Evolutionary conservation across 2,797 vertebrate species (phyloP), one percentile per base, ranked within the genome.

Genomic region (Botia kubotai): DNA sequence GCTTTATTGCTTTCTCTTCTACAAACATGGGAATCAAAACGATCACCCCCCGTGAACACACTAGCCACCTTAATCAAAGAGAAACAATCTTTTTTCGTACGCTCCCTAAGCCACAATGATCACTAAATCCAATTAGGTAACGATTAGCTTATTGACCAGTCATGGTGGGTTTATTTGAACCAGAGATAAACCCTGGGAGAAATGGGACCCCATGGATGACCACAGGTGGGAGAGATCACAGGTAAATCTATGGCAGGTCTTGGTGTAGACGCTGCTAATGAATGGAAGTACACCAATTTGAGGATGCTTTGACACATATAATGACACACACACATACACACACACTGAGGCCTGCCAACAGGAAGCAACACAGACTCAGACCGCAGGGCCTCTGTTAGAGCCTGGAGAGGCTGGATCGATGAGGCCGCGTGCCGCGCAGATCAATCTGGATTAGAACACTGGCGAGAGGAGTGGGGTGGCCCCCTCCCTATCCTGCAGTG

Each of bases 371-470:
- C 71, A 69, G 78, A 75, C 79, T 33, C 21, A 57, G 72, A 63
- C 76, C 69, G 71, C 48, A 57, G 80, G 77, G 68, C 52, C 89
- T 88, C 89, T 65, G 89, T 53, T 82, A 50, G 68, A 81, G 85
- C 90, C 76, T 89, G 53, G 84, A 86, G 80, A 87, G 6, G 77
- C 86, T 87, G 84, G 84, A 92, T 94, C 90, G 85, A 93, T 91
- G 89, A 89, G 84, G 86, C 89, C 86, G 88, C 89, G 84, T 91
- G 92, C 88, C 84, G 88, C 75, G 85, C 83, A 84, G 89, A 94
- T 94, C 93, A 89, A 94, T 94, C 90, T 85, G 91, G 92, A 94
- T 94, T 94, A 94, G 91, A 90, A 85, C 87, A 86, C 89, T 86
- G 86, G 82, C 67, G 85, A 88, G 86, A 86, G 86, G 86, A 77